Evolutionary conservation across 2,113 vertebrate species (phyloP).

Genomic region (Perca fluviatilis): DNA sequence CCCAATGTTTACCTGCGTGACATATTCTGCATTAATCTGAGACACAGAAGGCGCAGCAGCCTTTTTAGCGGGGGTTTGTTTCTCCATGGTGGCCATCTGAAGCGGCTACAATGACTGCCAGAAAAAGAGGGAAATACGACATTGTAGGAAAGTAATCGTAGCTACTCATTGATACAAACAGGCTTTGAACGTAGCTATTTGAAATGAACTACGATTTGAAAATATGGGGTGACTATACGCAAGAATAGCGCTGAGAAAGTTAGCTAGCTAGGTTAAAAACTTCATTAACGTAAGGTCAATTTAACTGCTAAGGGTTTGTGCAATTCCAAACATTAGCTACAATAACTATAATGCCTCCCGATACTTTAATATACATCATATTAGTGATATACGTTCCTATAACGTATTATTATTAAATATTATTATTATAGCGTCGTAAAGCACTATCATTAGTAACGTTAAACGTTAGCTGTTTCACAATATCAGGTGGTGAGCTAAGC

Average conservation of each 20-base stretch:
- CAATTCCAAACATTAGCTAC: not conserved
- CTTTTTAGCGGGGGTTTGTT: conserved; percentile 89
- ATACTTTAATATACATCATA: not conserved
- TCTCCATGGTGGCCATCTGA: conserved; percentile 76
- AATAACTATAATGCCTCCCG: rapidly evolving
- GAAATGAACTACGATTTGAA: not conserved
- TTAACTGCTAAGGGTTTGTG: rapidly evolving
- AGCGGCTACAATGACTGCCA: conserved; percentile 1
- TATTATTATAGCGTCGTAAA: not conserved
- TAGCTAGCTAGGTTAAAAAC: not conserved
- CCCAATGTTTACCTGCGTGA: conserved; percentile 90
- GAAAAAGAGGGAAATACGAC: not conserved
- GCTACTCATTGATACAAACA: not conserved
- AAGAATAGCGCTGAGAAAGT: not conserved
- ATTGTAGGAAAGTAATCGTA: not conserved
- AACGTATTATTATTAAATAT: too few relatives aligned
- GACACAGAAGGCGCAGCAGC: conserved; percentile 95
- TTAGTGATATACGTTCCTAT: rapidly evolving
- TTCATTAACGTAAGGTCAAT: not conserved
- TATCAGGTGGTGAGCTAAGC: not conserved
- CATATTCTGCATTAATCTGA: conserved; percentile 98
- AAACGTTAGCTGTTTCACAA: conserved; percentile 11
- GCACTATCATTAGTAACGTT: not conserved
- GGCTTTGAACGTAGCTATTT: rapidly evolving
- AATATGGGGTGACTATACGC: not conserved